A percentile compares a stretch with the other conserved stretches of the same genome.
Conservation (phyloP, 2,113 vertebrate genomes). For the Sisor rabdophorus region DNA sequence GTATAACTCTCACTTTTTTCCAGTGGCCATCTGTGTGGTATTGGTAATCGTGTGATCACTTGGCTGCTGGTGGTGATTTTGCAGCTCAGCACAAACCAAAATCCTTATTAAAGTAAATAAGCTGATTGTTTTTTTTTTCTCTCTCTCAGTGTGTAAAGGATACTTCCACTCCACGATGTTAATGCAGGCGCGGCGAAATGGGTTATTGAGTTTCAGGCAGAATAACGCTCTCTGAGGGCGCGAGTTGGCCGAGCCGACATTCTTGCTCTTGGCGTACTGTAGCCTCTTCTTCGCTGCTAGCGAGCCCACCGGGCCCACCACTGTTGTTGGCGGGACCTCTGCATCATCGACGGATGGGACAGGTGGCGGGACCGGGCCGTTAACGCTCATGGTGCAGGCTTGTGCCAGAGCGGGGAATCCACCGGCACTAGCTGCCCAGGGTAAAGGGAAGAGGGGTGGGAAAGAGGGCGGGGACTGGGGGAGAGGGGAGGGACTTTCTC, state of each 20-base stretch:
- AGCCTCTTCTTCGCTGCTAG: conserved; percentile 98
- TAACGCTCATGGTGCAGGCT: conserved; percentile 92
- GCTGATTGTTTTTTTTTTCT: background rate
- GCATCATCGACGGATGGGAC: conserved; percentile 51
- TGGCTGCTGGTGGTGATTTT: no score
- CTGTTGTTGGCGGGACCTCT: conserved; percentile 36
- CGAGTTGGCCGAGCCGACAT: conserved; percentile 84
- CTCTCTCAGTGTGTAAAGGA: conserved; percentile 73
- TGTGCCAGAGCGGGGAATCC: conserved; percentile 83
- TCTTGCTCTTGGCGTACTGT: conserved; percentile 99
- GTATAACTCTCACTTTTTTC: background rate
- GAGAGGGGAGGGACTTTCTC: conserved; percentile 76
- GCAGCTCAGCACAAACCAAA: no score
- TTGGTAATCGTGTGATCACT: no score
- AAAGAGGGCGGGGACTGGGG: conserved; percentile 62
- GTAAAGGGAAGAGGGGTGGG: conserved; percentile 78
- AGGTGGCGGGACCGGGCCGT: conserved; percentile 63
- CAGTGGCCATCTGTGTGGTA: background rate
- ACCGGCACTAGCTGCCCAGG: conserved; percentile 97
- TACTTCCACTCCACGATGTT: conserved; percentile 99
- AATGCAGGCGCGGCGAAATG: conserved; percentile 98
- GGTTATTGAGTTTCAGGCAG: conserved; percentile 97
- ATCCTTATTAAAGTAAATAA: no score
- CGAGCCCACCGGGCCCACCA: conserved; percentile 81
- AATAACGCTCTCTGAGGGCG: conserved; percentile 93